Percentiles rank a stretch among this genome's conserved stretches.
phyloP scores from a whole-genome alignment of 1,140 invertebrate species.

The Penaeus vannamei region DNA sequence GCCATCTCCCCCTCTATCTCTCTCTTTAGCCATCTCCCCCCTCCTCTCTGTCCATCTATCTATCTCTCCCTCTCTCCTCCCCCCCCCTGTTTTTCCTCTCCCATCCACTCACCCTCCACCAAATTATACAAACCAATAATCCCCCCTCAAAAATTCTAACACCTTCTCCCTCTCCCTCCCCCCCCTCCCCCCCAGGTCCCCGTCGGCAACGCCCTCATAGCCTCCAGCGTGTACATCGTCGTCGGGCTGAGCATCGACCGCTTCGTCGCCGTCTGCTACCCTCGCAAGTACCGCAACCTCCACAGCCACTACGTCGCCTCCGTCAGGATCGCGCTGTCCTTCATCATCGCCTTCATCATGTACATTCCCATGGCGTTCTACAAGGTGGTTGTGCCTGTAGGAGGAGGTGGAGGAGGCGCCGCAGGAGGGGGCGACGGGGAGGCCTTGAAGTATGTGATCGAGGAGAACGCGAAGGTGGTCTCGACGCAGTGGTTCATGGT shows the following conservation, averaged over 20 bases:
- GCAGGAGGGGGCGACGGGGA: no score
- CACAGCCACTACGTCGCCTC: constrained; percentile 71
- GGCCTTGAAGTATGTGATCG: constrained; percentile 42
- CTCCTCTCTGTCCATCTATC: no score
- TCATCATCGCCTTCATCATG: constrained; percentile 70
- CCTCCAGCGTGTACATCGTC: constrained; percentile 73
- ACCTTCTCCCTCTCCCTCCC: no score
- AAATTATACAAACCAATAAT: no score
- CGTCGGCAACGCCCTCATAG: constrained; percentile 73
- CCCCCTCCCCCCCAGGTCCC: constrained; percentile 68
- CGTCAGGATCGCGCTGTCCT: constrained; percentile 70
- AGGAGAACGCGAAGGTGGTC: constrained; percentile 27
- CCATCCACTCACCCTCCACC: no score
- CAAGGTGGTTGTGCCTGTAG: constrained; percentile 68
- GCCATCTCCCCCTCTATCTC: no score
- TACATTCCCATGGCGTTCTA: constrained; percentile 71
- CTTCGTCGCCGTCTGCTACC: constrained; percentile 72
- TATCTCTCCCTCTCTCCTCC: no score
- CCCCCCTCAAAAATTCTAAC: no score
- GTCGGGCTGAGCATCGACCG: constrained; percentile 73
- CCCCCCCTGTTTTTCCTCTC: no score
- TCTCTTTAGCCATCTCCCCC: no score
- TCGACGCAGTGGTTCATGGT: constrained; percentile 51
- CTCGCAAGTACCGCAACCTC: constrained; percentile 71
- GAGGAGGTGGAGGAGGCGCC: no score